These are phyloP conservation scores for Brachionus manjavacas DNA, from an alignment of 1,140 invertebrate genomes.

Conservation along the genomic window DNA sequence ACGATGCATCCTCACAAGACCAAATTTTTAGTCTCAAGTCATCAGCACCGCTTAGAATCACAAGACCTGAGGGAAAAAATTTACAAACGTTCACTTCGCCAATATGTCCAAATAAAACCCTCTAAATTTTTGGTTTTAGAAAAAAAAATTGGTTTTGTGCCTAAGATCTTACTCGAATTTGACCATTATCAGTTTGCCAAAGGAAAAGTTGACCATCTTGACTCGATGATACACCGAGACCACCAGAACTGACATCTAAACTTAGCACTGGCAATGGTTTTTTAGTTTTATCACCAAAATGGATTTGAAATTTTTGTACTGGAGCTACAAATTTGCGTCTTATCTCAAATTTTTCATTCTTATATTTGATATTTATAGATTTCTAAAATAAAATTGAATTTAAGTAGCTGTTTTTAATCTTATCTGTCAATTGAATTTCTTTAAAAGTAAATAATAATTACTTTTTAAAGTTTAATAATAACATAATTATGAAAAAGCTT, in stretches of 20 bases:
- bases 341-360: neutral
- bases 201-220: constrained; percentile 62
- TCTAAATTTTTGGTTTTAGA: constrained; percentile 49
- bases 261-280: constrained; percentile 56
- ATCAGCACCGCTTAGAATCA: constrained; percentile 66
- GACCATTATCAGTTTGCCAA: constrained; percentile 65
- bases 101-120: constrained; percentile 65
- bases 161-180: constrained; percentile 56
- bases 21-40: constrained; percentile 69
- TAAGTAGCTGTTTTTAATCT: neutral
- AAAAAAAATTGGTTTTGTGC: constrained; percentile 38
- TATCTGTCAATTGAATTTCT: too few species aligned
- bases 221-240: constrained; percentile 64
- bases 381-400: neutral
- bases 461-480: too few species aligned
- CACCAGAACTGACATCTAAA: constrained; percentile 62
- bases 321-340: constrained; percentile 14
- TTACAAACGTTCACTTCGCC: constrained; percentile 67
- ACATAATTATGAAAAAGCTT: too few species aligned
- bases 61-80: constrained; percentile 70
- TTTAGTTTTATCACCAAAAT: constrained; percentile 16
- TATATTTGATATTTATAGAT: neutral
- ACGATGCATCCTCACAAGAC: constrained; percentile 66
- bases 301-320: neutral
- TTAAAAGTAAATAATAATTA: too few species aligned